Evolutionary conservation across 2,797 vertebrate species (phyloP), one percentile per base, ranked within the genome.

Genomic region (Dromococcyx pavoninus): DNA sequence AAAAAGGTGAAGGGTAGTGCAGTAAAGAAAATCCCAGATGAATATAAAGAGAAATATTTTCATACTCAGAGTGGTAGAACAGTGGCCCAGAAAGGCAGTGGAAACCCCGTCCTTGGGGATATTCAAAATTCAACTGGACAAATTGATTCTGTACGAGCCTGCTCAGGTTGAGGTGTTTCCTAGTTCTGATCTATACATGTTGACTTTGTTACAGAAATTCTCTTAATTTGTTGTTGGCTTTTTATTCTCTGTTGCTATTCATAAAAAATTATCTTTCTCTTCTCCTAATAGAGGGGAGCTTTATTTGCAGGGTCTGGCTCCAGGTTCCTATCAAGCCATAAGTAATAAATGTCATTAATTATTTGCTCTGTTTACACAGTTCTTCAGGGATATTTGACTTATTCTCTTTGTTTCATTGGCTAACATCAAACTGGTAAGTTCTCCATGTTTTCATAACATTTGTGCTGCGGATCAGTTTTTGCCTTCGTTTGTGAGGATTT

Each of bases 331-430:
- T 93, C 94, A 94, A 94, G 95, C 93, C 96, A 96, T 94, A 95
- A 93, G 77, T 76, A 91, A 92, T 94, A 87, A 72, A 56, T 91
- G 35, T 74, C 86, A 74, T 95, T 92, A 87, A 91, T 91, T 86
- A 33, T 95, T 94, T 96, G 88, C 90, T 95, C 95, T 94, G 95
- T 95, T 96, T 96, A 95, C 93, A 96, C 95, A 86, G 70, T 94
- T 96, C 90, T 96, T 96, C 96, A 94, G 95, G 94, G 95, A 95
- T 93, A 84, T 96, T 95, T 91, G 82, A 89, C 90, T 95, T 89
- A 27, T 0, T 96, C 91, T 93, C 32, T 96, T 94, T 90, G 69
- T 86, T 91, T 84, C 79, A 7, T 88, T 94, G 75, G 89, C 86
- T 94, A 56, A 74, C 76, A 35, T 58, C 66, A 71, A 57, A 73